Evolutionary conservation across 2,888 invertebrate species (phyloP), one percentile per base, ranked within the genome.

Genomic region (Proisotoma minuta): DNA sequence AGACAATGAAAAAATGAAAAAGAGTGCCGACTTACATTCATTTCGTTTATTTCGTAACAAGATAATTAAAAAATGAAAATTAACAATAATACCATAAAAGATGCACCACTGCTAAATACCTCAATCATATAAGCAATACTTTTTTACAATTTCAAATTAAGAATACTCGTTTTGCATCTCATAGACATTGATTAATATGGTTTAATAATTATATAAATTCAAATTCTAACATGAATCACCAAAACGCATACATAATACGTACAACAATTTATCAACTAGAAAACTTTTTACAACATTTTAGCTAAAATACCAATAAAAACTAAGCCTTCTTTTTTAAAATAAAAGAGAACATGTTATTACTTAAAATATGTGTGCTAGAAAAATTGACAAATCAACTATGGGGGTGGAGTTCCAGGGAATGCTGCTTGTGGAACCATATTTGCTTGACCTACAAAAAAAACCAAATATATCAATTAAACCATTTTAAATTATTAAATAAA

Each of bases 401-500:
- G 68, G 50, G 73, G 73, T 43, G 72, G 73, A 49, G 73, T 74
- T 49, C 74, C 74, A 15, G 73, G 74, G 50, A 74, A 74, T 43
- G 74, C 73, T 48, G 72, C 69, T 64, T 74, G 74, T 26, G 73
- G 74, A 50, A 71, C 62, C 48, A 65, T 65, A 29, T 62, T 65
- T n/a, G 65, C 65, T 40, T 66, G 66, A 26, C 66, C 66, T 34
- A 18, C 5, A 8, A 18, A 47, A 47, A 18, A 15, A n/a, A 47
- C 5, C 10, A 47, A 47, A 47, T 15, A 47, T 47, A 47, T n/a
- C 8, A n/a, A 34, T 10, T 34, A 8, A n/a, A 12, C 5, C 18
- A 20, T 47, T 47, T 5, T 47, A 47, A 47, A 47, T 47, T 47
- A 18, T 47, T 47, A 47, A 47, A 15, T 12, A 85, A 85, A 34